A percentile compares a stretch with the other conserved stretches of the same genome.
Evolutionary conservation across 2,113 vertebrate genomes (phyloP).

Genomic region (Tetrax tetrax): DNA sequence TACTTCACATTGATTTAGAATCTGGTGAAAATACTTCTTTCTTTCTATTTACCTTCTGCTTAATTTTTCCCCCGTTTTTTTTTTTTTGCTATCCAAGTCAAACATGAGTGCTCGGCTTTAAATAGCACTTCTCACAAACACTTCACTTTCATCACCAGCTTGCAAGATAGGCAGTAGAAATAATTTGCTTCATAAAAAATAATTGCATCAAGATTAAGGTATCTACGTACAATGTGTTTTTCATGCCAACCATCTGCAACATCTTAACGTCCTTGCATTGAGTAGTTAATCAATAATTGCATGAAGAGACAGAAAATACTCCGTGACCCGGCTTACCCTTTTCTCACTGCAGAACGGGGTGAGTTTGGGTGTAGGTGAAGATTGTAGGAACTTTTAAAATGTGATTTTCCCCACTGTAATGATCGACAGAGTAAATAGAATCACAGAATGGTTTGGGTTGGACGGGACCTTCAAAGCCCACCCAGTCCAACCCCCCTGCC

Average conservation of each 20-base stretch:
- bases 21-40: neutral
- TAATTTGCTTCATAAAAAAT: constrained; percentile 48
- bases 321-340: neutral
- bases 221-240: neutral
- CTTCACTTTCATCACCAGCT: constrained; percentile 47
- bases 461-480: no score
- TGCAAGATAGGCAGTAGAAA: constrained; percentile 31
- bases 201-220: constrained; percentile 11
- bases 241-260: constrained; percentile 11
- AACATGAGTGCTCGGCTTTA: neutral
- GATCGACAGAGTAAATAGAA: neutral
- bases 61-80: neutral
- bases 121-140: constrained; percentile 20
- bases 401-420: neutral
- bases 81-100: neutral
- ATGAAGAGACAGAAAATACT: neutral
- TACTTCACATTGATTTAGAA: neutral
- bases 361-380: neutral
- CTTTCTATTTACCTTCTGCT: neutral
- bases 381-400: neutral
- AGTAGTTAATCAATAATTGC: neutral
- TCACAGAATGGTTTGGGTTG: no score
- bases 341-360: neutral
- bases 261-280: neutral
- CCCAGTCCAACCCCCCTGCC: no score